Evolutionary conservation across 2,797 vertebrate genomes (phyloP).

Genomic region (Myripristis jacobus): DNA sequence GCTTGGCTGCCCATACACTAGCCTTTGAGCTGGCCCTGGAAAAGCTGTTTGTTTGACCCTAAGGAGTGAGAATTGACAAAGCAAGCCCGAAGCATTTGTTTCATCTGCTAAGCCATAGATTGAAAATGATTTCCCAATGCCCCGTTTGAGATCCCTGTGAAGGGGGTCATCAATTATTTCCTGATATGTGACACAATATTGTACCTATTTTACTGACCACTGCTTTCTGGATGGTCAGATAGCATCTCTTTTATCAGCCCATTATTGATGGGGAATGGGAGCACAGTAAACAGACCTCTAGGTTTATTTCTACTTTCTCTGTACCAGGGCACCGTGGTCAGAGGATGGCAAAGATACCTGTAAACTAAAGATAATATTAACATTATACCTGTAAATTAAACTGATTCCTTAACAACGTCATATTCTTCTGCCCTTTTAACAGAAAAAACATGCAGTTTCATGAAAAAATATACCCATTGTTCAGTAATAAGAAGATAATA

Average conservation of each 20-base stretch:
- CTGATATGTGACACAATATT: conserved; percentile 85
- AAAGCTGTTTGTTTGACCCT: conserved; percentile 90
- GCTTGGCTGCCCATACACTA: conserved; percentile 84
- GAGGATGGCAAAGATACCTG: conserved; percentile 20
- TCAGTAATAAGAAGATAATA: conserved; percentile 32
- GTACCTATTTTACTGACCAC: conserved; percentile 86
- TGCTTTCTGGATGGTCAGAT: conserved; percentile 83
- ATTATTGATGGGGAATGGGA: conserved; percentile 82
- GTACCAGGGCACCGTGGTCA: conserved; percentile 41
- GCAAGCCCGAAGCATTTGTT: conserved; percentile 87
- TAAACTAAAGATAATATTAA: background rate
- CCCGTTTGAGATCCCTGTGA: conserved; percentile 84
- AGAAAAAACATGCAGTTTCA: background rate
- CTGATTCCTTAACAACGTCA: background rate
- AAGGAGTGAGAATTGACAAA: conserved; percentile 90
- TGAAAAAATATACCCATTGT: conserved; percentile 20
- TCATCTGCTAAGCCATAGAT: conserved; percentile 89
- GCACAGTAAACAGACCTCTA: conserved; percentile 79
- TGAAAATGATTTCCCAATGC: conserved; percentile 90
- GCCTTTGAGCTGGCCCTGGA: conserved; percentile 84
- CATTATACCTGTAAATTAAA: background rate
- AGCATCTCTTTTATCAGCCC: conserved; percentile 82
- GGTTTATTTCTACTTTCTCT: conserved; percentile 73
- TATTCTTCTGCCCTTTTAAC: too few relatives aligned
- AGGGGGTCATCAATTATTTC: conserved; percentile 89